Conservation (phyloP, 1,140 invertebrate species). For the Aphelinus atriplicis region DNA sequence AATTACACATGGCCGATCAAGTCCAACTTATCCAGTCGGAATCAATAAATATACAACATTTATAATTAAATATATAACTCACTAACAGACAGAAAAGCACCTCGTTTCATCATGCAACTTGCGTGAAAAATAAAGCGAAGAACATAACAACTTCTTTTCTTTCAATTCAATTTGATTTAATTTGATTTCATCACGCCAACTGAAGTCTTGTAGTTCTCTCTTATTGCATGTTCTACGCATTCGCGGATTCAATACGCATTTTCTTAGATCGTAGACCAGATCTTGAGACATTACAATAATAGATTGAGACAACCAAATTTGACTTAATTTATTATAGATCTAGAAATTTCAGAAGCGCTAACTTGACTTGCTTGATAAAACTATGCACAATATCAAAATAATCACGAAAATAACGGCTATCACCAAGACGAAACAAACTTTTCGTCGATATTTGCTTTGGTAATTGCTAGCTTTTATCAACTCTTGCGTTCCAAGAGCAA, state of each 20-base stretch:
- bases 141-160: no score
- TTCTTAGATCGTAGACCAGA: no score
- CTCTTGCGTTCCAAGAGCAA: slow-evolving; percentile 81
- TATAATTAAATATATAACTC: no score
- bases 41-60: no score
- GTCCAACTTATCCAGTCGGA: no score
- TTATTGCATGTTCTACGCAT: background rate
- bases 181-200: no score
- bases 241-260: slow-evolving; percentile 3
- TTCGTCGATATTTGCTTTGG: slow-evolving; percentile 77
- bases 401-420: slow-evolving; percentile 73
- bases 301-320: slow-evolving; percentile 61
- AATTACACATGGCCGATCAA: no score
- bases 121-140: no score
- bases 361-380: slow-evolving; percentile 63
- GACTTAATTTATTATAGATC: slow-evolving; percentile 40
- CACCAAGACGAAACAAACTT: slow-evolving; percentile 74
- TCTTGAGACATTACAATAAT: slow-evolving; percentile 31
- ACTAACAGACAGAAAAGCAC: no score
- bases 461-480: slow-evolving; percentile 82
- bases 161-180: no score
- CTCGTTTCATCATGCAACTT: no score
- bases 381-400: slow-evolving; percentile 66
- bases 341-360: slow-evolving; percentile 54
- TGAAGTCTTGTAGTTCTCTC: slow-evolving; percentile 1